Evolutionary conservation across 2,888 invertebrate genomes (phyloP), one percentile per base, ranked within the genome.

Genomic region (Drosophila tripunctata): DNA sequence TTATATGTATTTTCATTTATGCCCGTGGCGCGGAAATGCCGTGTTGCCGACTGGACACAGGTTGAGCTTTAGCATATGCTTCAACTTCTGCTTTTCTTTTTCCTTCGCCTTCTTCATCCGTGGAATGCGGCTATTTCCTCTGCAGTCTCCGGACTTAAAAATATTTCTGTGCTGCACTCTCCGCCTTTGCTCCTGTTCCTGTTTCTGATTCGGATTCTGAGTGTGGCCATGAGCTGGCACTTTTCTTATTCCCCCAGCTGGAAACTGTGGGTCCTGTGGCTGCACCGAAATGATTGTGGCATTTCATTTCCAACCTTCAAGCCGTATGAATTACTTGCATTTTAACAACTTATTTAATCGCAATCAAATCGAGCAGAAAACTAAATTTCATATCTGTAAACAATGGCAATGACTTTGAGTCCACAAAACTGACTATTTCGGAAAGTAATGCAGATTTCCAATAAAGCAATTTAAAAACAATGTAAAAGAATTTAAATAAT

Each of bases 351-450:
- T 84, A 76, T 85, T 79, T 86, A 88, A 88, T 87, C 85, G 72
- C 79, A 78, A 87, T 76, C 85, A 90, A 90, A 90, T 90, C 88
- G 90, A 88, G 85, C 87, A 87, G 88, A 90, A 90, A 84, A 85
- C 73, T 66, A 61, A 60, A 76, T 62, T 55, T 73, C 50, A 51
- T 62, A 55, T 55, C 57, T 51, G 17, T 33, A 54, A 63, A 33
- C 41, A 69, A 56, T 50, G 15, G 21, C 58, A 50, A 69, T 54
- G 52, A 58, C 44, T 63, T 33, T 22, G 27, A 47, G 22, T 48
- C 30, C 27, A 12, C 40, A 2, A 30, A 30, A 21, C 48, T 52
- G 36, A 40, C 33, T 43, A 44, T 56, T 51, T 62, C 27, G 47
- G 12, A 30, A 43, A 58, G 24, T 47, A 52, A 58, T 35, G 50